Evolutionary conservation across 1,140 invertebrate species (phyloP), one percentile per base, ranked within the genome.

Genomic region (Pygmarrhopalites habei): DNA sequence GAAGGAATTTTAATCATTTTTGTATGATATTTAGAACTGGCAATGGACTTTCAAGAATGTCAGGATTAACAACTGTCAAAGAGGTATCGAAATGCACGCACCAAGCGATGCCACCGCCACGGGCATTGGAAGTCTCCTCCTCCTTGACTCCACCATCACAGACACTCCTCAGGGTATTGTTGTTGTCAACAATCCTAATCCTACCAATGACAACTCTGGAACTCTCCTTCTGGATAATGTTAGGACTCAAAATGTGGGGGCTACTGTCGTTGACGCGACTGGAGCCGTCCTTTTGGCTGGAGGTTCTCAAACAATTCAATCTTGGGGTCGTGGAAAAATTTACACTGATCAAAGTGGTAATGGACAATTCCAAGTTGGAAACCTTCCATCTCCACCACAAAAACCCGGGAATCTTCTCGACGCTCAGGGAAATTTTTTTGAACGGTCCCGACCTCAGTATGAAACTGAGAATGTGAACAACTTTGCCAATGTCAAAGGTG

Each of bases 1-100:
- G 51, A 7, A 15, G 15, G 15, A 35, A 35, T 35, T 7, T 15
- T 35, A 7, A 35, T 41, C 41, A 65, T 47, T 44, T 53, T n/a
- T 41, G 21, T 65, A 58, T 60, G 49, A 25, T 46, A 43, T 57
- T 3, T 47, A 66, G 64, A 66, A 66, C 26, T 69, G 67, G 67
- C 67, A 69, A 65, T 69, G 67, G 67, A 55, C 67, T n/a, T 69
- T 65, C 64, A 69, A 69, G 44, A 46, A 43, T 25, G 15, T 63
- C 3, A 55, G 10, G 0, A 57, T 69, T 26, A 47, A 19, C 21
- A 60, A 57, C 41, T 55, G 41, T 43, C 14, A 43, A 23, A 21
- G 60, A 44, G 63, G 63, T 26, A 65, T 69, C 51, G 67, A 69
- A 23, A 65, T 69, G 63, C 49, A 59, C 2, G 30, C 58, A 12